These are phyloP conservation scores for Pitta sordida DNA, from an alignment of 2,113 vertebrate species.

Conservation along the genomic window DNA sequence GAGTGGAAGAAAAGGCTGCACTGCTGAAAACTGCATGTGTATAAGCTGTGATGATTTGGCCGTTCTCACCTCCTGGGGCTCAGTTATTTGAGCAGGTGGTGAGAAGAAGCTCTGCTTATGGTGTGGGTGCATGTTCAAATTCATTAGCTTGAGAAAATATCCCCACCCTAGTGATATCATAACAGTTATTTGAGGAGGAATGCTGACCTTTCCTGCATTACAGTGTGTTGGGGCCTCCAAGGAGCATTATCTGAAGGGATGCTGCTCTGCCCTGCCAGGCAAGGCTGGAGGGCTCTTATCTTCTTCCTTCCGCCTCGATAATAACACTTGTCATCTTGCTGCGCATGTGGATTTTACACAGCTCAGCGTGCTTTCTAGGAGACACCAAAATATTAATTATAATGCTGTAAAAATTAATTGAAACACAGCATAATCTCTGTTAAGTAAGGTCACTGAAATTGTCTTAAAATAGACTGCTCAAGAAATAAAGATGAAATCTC, in stretches of 20 bases:
- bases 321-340: slow-evolving; percentile 3
- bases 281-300: slow-evolving; percentile 14
- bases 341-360: background rate
- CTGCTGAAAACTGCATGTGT: background rate
- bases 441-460: slow-evolving; percentile 56
- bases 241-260: background rate
- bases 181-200: background rate
- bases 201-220: fast-evolving
- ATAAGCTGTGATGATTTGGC: background rate
- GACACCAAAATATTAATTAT: slow-evolving; percentile 66
- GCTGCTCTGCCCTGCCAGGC: background rate
- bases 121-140: background rate
- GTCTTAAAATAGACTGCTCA: slow-evolving; percentile 43
- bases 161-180: fast-evolving
- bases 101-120: background rate
- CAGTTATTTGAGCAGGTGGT: background rate
- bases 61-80: background rate
- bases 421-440: slow-evolving; percentile 48
- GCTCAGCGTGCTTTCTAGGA: slow-evolving; percentile 44
- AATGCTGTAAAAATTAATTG: slow-evolving; percentile 64
- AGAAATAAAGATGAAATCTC: slow-evolving; percentile 41
- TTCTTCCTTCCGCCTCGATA: background rate
- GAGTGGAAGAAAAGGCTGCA: too few species aligned
- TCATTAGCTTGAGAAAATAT: background rate
- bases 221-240: fast-evolving